Percentiles rank a stretch among this genome's conserved stretches.
Evolutionary conservation across 2,888 invertebrate genomes (phyloP).

Genomic region (Azorinus chamasolen): DNA sequence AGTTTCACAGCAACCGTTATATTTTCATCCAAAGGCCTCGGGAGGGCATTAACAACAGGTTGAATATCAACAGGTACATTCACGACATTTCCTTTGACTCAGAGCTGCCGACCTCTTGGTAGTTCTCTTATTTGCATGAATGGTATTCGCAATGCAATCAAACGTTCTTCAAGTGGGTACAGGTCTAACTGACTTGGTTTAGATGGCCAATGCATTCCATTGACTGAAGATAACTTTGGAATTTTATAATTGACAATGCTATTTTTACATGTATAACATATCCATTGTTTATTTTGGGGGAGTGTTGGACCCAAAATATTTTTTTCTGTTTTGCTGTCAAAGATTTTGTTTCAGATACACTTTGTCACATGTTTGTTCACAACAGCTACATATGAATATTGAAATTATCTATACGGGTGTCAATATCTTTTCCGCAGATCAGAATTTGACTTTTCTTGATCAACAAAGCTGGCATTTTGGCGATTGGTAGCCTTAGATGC

Average conservation of each 20-base stretch:
- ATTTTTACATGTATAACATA: constrained; percentile 11
- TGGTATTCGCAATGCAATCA: constrained; percentile 28
- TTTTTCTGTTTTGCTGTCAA: neutral
- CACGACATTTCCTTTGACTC: constrained; percentile 55
- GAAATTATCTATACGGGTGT: constrained; percentile 7
- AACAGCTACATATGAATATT: constrained; percentile 3
- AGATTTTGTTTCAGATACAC: constrained; percentile 7
- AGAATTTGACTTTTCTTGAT: neutral
- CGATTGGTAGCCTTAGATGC: neutral
- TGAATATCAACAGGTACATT: constrained; percentile 66
- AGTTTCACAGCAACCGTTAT: constrained; percentile 54
- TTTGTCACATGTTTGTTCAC: constrained; percentile 22
- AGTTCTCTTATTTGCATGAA: constrained; percentile 6
- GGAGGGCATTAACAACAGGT: constrained; percentile 21
- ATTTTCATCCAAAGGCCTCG: constrained; percentile 39
- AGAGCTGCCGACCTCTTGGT: constrained; percentile 48
- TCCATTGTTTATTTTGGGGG: constrained; percentile 8
- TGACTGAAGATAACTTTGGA: constrained; percentile 5
- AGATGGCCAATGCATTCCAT: constrained; percentile 13
- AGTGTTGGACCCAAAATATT: neutral
- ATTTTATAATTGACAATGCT: constrained; percentile 3
- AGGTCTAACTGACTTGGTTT: constrained; percentile 6
- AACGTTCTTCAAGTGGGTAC: constrained; percentile 10
- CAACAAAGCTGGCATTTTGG: neutral
- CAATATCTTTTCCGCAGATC: neutral